Percentiles rank a stretch among this genome's conserved stretches.
These are phyloP conservation scores for Sorex maritimensis DNA, from an alignment of 2,797 vertebrate species.

Conservation along the genomic window DNA sequence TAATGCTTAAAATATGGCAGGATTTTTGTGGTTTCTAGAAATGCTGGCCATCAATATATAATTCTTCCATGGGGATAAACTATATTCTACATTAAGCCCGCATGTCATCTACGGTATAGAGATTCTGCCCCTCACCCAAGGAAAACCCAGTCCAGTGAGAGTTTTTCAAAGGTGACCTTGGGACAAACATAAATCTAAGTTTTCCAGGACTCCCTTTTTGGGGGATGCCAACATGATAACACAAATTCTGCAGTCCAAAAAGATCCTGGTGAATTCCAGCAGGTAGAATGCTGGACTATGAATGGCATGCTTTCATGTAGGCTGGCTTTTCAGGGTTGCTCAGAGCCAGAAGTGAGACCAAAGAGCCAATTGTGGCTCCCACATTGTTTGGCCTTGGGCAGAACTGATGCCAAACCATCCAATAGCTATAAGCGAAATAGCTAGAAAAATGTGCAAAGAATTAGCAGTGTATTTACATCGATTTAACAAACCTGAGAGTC, in stretches of 20 bases:
- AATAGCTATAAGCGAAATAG: constrained; percentile 9
- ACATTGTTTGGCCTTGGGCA: constrained; percentile 11
- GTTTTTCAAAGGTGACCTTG: neutral
- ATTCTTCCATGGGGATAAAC: constrained; percentile 29
- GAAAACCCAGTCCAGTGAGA: neutral
- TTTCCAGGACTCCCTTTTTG: neutral
- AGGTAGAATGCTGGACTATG: constrained; percentile 13
- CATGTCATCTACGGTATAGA: neutral
- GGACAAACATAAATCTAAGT: constrained; percentile 12
- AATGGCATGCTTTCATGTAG: neutral
- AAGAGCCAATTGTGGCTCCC: constrained; percentile 41
- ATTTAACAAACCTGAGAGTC: constrained; percentile 43
- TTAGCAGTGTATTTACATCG: constrained; percentile 29
- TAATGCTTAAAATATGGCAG: constrained; percentile 1
- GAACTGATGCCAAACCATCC: neutral
- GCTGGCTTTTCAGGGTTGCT: constrained; percentile 16
- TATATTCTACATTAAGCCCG: neutral
- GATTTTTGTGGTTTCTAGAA: constrained; percentile 47
- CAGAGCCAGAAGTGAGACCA: constrained; percentile 52
- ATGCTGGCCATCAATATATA: neutral
- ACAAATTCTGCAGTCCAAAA: neutral
- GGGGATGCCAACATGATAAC: neutral
- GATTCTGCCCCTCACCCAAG: neutral
- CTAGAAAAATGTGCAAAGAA: neutral
- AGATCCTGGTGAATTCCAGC: constrained; percentile 30